Evolutionary conservation across 2,888 invertebrate genomes (phyloP).

Genomic region (Megastigmus dorsalis): DNA sequence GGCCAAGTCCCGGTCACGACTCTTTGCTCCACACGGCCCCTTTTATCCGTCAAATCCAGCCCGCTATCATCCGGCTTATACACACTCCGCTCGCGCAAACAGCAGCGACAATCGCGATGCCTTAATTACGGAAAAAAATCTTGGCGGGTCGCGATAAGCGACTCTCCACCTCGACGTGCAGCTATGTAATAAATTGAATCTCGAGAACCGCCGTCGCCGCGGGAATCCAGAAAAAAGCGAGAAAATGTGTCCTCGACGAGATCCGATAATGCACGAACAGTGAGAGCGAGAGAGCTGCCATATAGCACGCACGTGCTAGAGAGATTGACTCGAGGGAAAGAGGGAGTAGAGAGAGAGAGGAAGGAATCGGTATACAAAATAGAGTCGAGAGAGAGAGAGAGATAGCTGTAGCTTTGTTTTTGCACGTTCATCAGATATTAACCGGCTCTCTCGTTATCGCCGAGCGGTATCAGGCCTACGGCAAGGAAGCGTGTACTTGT

Average conservation of each 20-base stretch:
- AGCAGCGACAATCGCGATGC: background rate
- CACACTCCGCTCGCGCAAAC: too few species aligned
- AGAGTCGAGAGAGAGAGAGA: constrained; percentile 45
- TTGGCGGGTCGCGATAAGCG: background rate
- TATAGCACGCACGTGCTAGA: too few species aligned
- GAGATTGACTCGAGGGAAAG: too few species aligned
- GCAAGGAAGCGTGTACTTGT: constrained; percentile 65
- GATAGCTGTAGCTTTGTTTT: constrained; percentile 67
- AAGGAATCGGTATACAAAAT: background rate
- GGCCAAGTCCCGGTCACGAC: background rate
- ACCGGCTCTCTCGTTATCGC: constrained; percentile 67
- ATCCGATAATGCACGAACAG: background rate
- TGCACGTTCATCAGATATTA: constrained; percentile 70
- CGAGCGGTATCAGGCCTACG: constrained; percentile 68
- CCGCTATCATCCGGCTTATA: background rate
- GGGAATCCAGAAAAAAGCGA: constrained; percentile 32
- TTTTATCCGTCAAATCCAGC: constrained; percentile 5
- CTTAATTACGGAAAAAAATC: constrained; percentile 23
- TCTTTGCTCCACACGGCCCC: background rate
- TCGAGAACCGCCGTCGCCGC: background rate
- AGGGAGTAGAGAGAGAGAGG: background rate
- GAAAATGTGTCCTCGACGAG: background rate
- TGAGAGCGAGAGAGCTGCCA: background rate
- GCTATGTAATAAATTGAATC: background rate
- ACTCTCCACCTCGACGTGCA: background rate